A percentile compares a stretch with the other conserved stretches of the same genome.
These are phyloP conservation scores for Ia io DNA, from an alignment of 2,113 vertebrate genomes.

Conservation along the genomic window DNA sequence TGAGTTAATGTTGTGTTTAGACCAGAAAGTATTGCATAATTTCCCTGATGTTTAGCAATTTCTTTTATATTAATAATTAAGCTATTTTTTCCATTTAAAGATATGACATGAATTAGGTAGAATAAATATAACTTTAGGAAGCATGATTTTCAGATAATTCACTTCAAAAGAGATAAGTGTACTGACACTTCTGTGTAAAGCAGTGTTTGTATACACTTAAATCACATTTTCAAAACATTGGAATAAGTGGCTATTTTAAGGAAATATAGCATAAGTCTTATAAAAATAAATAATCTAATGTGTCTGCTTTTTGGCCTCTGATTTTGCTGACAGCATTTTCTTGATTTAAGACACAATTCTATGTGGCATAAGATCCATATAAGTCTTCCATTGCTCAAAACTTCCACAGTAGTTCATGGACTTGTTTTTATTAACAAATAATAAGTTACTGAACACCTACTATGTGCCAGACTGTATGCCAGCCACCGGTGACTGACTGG, in stretches of 20 bases:
- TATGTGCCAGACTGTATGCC: background rate
- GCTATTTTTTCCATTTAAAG: background rate
- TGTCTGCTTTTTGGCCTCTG: background rate
- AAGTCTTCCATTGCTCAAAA: background rate
- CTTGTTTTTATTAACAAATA: background rate
- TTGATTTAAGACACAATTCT: background rate
- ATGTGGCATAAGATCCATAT: background rate
- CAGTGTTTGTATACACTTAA: background rate
- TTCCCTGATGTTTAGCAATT: slow-evolving; percentile 3
- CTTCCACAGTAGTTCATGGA: background rate
- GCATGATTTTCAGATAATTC: background rate
- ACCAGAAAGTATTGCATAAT: background rate
- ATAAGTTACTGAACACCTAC: background rate
- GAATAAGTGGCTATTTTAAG: background rate
- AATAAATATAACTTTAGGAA: slow-evolving; percentile 1
- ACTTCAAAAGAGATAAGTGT: background rate
- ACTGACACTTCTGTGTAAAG: background rate
- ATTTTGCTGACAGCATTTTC: slow-evolving; percentile 5
- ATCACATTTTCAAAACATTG: background rate
- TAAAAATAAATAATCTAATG: background rate
- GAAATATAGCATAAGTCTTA: background rate
- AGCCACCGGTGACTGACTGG: background rate
- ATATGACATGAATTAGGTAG: background rate
- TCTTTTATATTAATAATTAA: slow-evolving; percentile 11
- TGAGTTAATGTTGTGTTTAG: slow-evolving; percentile 16